phyloP scores from a whole-genome alignment of 2,797 vertebrate genomes.

The Pygocentrus nattereri region DNA sequence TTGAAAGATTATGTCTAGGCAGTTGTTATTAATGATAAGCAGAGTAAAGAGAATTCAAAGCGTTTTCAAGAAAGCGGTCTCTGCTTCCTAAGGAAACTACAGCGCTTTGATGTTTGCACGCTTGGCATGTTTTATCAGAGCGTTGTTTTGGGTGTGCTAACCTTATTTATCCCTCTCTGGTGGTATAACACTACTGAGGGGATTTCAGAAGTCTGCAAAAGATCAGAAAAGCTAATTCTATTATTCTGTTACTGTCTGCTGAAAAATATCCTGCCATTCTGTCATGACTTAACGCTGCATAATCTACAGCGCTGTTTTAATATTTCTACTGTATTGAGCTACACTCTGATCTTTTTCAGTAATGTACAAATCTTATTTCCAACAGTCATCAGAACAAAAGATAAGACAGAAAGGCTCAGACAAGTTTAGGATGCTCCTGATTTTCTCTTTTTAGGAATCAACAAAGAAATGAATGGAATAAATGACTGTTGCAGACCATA shows the following conservation, averaged over 20 bases:
- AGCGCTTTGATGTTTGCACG: background rate
- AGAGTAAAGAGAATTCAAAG: conserved; percentile 14
- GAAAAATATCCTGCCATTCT: background rate
- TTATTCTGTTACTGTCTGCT: background rate
- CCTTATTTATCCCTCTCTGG: conserved; percentile 3
- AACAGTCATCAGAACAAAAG: too few species aligned
- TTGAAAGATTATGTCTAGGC: conserved; percentile 4
- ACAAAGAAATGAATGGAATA: too few species aligned
- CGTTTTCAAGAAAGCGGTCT: background rate
- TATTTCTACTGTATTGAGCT: background rate
- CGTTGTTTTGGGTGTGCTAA: background rate
- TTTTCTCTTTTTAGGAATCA: too few species aligned
- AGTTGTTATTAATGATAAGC: conserved; percentile 20
- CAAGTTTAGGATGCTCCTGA: too few species aligned
- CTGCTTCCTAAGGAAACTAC: background rate
- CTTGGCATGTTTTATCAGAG: background rate
- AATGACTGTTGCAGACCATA: too few species aligned
- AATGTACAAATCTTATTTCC: background rate
- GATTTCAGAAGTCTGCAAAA: conserved; percentile 1
- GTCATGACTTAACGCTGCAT: background rate
- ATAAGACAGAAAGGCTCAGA: too few species aligned
- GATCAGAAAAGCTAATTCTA: conserved; percentile 16
- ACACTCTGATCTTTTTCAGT: background rate
- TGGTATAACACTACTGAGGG: background rate
- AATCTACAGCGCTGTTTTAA: background rate